Conservation (phyloP, 2,113 vertebrate species). For the Hyla sarda region DNA sequence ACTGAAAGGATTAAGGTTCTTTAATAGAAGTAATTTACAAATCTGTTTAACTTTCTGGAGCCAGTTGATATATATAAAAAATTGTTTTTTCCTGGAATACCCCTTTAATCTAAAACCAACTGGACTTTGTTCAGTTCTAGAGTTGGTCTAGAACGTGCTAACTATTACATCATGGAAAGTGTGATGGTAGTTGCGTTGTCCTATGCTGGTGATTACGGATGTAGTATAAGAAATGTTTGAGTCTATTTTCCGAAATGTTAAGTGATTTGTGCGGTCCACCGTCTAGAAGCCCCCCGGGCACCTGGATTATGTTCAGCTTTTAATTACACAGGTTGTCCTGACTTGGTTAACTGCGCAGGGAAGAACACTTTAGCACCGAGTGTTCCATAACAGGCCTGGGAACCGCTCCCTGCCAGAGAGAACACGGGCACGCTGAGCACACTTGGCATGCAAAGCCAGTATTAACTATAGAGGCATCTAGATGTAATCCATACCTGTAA, state of each 20-base stretch:
- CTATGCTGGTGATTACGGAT: background rate
- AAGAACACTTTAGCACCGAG: too few species aligned
- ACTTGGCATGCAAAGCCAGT: conserved; percentile 18
- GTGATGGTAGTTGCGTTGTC: background rate
- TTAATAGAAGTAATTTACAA: too few species aligned
- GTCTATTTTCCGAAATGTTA: background rate
- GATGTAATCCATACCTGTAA: conserved; percentile 30
- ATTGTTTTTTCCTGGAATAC: too few species aligned
- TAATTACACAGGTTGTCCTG: conserved; percentile 44
- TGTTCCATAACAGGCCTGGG: conserved; percentile 24
- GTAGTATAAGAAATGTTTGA: background rate
- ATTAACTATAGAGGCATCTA: conserved; percentile 17
- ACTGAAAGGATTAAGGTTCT: too few species aligned
- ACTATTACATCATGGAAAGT: background rate
- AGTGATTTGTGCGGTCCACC: background rate
- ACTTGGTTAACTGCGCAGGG: too few species aligned
- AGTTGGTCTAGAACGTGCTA: background rate
- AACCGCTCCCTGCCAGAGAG: conserved; percentile 13
- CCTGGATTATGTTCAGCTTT: conserved; percentile 17
- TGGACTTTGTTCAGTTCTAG: background rate
- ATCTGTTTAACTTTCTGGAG: too few species aligned
- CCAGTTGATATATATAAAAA: too few species aligned
- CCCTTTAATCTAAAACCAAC: too few species aligned
- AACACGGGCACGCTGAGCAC: background rate
- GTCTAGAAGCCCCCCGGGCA: background rate